Evolutionary conservation across 2,797 vertebrate genomes (phyloP).

Genomic region (Acridotheres tristis): DNA sequence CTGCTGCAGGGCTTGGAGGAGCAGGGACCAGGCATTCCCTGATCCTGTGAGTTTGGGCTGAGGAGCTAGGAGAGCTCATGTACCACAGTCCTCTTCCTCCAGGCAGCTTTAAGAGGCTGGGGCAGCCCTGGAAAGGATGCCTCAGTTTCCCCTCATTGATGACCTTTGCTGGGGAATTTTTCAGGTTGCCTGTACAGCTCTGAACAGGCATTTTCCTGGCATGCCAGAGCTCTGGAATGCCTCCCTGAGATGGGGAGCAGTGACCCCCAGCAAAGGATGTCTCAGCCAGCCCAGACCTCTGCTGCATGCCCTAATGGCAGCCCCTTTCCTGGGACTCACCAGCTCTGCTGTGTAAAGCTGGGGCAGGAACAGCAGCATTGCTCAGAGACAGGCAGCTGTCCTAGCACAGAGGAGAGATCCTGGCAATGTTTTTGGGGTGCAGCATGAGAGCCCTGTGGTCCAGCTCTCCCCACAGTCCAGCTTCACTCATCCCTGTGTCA

Average conservation of each 20-base stretch:
- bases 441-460: rapidly evolving
- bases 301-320: rapidly evolving
- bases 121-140: background rate
- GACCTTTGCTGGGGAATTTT: background rate
- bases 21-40: background rate
- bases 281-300: background rate
- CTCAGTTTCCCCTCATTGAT: background rate
- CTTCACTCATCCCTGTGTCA: rapidly evolving
- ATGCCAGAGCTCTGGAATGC: background rate
- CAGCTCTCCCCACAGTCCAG: background rate
- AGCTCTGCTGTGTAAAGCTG: background rate
- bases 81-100: background rate
- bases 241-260: background rate
- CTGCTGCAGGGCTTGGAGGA: background rate
- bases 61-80: background rate
- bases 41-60: background rate
- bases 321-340: background rate
- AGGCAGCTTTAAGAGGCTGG: background rate
- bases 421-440: background rate
- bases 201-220: background rate
- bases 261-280: background rate
- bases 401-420: background rate
- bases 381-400: rapidly evolving
- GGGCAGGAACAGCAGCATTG: background rate
- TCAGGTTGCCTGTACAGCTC: background rate